Percentiles rank a stretch among this genome's conserved stretches.
Conservation (phyloP, 2,797 vertebrate genomes). For the Bufotes viridis region DNA sequence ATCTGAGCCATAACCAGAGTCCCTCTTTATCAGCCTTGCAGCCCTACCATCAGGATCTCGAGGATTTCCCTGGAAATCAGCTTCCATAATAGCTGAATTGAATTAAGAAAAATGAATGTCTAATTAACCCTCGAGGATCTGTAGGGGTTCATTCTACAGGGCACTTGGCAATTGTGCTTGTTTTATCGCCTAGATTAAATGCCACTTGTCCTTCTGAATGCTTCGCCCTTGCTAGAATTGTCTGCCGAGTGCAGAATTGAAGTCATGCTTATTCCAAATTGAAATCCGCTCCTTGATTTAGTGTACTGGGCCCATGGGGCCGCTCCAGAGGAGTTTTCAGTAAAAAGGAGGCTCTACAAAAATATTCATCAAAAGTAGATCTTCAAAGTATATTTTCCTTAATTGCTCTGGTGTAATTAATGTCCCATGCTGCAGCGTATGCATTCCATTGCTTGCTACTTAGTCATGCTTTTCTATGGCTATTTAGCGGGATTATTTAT, state of each 20-base stretch:
- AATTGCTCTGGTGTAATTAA: not conserved
- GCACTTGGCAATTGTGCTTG: not conserved
- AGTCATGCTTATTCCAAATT: constrained; percentile 2
- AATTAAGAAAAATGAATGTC: constrained; percentile 30
- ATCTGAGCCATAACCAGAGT: not conserved
- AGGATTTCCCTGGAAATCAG: not conserved
- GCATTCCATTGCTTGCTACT: no score
- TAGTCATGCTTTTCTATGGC: not conserved
- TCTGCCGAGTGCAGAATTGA: not conserved
- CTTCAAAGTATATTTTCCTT: not conserved
- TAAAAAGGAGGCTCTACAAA: not conserved
- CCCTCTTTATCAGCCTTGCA: constrained; percentile 26
- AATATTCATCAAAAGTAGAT: constrained; percentile 8
- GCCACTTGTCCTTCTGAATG: constrained; percentile 8
- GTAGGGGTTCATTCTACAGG: not conserved
- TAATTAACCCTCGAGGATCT: constrained; percentile 26
- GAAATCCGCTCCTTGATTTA: constrained; percentile 19
- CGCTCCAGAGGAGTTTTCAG: not conserved
- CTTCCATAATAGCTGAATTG: not conserved
- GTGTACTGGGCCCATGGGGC: not conserved
- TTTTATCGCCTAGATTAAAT: constrained; percentile 6
- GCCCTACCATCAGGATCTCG: not conserved
- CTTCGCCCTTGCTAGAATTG: not conserved
- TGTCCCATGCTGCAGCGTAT: not conserved
- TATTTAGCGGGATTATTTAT: not conserved